Evolutionary conservation across 1,140 invertebrate species (phyloP), one percentile per base, ranked within the genome.

Genomic region (Drosophila littoralis): DNA sequence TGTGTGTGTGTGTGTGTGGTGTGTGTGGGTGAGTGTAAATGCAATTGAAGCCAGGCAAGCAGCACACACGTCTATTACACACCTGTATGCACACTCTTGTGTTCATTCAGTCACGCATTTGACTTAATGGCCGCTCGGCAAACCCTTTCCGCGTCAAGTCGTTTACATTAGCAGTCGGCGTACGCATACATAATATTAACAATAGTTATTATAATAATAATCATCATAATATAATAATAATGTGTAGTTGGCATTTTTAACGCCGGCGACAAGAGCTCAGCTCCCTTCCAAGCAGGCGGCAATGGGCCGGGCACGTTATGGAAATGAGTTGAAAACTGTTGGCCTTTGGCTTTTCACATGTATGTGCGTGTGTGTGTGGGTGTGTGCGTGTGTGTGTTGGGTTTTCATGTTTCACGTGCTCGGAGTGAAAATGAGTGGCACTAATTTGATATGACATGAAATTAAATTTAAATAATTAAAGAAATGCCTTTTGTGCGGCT

Each of bases 391-490:
- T 13, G 51, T 57, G 22, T 58, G 54, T 64, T 70, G 35, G 60
- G 64, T 66, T 70, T 58, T 61, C 59, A 72, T 54, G 57, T 68
- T 88, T 55, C 79, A 71, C 54, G 76, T 72, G 80, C 63, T 75
- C 40, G 50, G 68, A 48, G 77, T 81, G 74, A 78, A 89, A 88
- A 89, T 81, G 80, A 84, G 74, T 89, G 80, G 84, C 73, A 89
- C 84, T 88, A 84, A 88, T 88, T 89, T 89, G 77, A 89, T 69
- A 83, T 75, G 84, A 83, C 84, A 84, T 68, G 77, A 81, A 88
- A 89, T 88, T 88, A 84, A 88, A 88, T 89, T 89, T 88, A 81
- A 88, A 88, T 88, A 90, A 88, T 89, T 88, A 88, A 85, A 88
- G 75, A 59, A 65, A 73, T 85, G 79, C 71, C 64, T 70, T 79